Percentiles rank a stretch among this genome's conserved stretches.
Conservation (phyloP, 1,140 invertebrate species). For the Euura saliciscinereae region DNA sequence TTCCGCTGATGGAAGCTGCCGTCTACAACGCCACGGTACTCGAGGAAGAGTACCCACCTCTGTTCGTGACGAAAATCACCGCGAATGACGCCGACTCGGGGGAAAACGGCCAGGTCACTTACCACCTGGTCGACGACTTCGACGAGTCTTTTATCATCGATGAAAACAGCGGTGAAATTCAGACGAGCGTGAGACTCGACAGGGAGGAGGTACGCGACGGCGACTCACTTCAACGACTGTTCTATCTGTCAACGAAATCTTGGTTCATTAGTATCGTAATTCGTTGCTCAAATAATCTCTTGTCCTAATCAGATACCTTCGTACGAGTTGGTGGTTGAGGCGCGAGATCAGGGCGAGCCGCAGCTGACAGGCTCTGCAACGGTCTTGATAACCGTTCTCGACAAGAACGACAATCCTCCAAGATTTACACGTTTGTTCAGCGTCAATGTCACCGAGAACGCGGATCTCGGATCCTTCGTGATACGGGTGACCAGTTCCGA, state of each 20-base stretch:
- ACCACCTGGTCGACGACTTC: constrained; percentile 76
- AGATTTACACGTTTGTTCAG: constrained; percentile 91
- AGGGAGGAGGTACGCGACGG: constrained; percentile 70
- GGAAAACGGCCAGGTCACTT: constrained; percentile 84
- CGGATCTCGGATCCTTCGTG: constrained; percentile 90
- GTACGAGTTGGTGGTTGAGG: constrained; percentile 86
- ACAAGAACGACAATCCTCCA: constrained; percentile 96
- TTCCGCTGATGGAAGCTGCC: constrained; percentile 78
- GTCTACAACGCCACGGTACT: constrained; percentile 84
- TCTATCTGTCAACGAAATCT: not conserved
- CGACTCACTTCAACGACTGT: not conserved
- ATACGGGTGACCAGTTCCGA: constrained; percentile 92
- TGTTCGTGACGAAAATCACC: constrained; percentile 75
- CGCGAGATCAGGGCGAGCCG: constrained; percentile 85
- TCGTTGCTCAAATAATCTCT: constrained; percentile 7
- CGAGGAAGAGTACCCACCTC: constrained; percentile 86
- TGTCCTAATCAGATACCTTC: constrained; percentile 61
- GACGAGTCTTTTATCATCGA: constrained; percentile 83
- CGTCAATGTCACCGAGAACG: constrained; percentile 95
- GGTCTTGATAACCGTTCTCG: constrained; percentile 81
- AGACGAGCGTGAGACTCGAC: constrained; percentile 82
- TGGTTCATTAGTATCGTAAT: constrained; percentile 7
- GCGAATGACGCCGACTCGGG: constrained; percentile 89
- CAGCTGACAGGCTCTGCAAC: constrained; percentile 83
- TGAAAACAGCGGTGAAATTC: constrained; percentile 81